Evolutionary conservation across 2,888 invertebrate genomes (phyloP), one percentile per base, ranked within the genome.

Genomic region (Drosophila picticornis): DNA sequence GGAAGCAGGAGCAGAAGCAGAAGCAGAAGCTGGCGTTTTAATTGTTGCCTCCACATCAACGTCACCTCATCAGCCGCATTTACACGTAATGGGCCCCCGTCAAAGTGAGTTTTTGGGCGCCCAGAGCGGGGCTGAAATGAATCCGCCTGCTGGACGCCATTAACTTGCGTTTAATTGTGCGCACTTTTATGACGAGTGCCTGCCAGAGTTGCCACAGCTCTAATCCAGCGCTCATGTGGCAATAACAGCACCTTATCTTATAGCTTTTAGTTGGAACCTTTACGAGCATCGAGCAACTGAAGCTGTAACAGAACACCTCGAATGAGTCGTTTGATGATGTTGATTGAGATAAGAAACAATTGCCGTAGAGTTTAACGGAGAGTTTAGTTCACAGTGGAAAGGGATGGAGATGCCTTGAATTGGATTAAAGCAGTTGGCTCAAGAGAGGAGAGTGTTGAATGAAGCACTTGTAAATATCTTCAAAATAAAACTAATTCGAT

Each of bases 31-130:
- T 57, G 70, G 76, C 71, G 68, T 82, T 89, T 87, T 87, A 87
- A 87, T 87, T 87, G 86, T 73, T 80, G 73, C 55, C 74, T 70
- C 72, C 70, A 76, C 83, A 80, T 89, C 88, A 87, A 75, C 87
- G 76, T 84, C 90, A 88, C 88, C 90, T 88, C 88, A 88, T 88
- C 90, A 90, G 88, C 90, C 78, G 88, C 88, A 88, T 88, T 88
- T 88, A 90, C 90, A 90, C 90, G 80, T 88, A 88, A 88, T 90
- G 88, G 88, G 46, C 46, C 72, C 65, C 72, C 89, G 82, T 88
- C 85, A 88, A 85, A 85, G 66, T 73, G 86, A 80, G 87, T 84
- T 46, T 89, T 78, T 84, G 75, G 81, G 67, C 48, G 51, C 38
- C 71, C 55, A 29, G 57, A 66, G 57, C 60, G 36, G 27, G 22